Percentiles rank a stretch among this genome's conserved stretches.
phyloP scores from a whole-genome alignment of 2,113 vertebrate species.

The Microcebus lehilahytsara region DNA sequence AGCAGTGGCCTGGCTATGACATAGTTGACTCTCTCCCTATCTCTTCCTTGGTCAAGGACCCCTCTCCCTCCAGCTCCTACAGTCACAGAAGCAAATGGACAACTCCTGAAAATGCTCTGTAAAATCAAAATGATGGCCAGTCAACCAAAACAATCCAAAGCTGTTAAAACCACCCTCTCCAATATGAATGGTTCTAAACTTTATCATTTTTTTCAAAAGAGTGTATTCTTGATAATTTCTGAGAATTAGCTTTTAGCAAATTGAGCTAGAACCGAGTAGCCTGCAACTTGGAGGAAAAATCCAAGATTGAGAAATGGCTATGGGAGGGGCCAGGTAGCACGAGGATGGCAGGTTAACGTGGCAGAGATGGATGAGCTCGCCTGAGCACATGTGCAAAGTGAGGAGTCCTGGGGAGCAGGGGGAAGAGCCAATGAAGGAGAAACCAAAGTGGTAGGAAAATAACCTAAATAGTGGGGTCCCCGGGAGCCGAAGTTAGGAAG shows the following conservation, averaged over 20 bases:
- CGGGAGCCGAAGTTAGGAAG: background rate
- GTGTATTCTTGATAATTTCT: background rate
- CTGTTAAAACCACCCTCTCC: background rate
- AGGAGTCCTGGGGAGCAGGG: background rate
- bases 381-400: background rate
- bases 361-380: too few species aligned
- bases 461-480: background rate
- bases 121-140: background rate
- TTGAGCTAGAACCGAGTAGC: background rate
- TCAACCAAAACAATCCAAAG: background rate
- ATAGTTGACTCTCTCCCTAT: background rate
- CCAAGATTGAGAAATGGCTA: background rate
- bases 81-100: background rate
- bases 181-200: background rate
- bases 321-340: too few species aligned
- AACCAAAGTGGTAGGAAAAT: background rate
- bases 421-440: background rate
- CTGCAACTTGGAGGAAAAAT: background rate
- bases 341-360: accelerated
- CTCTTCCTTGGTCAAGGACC: background rate
- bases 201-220: background rate
- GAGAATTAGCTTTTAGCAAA: background rate
- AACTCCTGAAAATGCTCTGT: background rate
- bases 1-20: background rate
- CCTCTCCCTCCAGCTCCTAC: background rate